Percentiles rank a stretch among this genome's conserved stretches.
Evolutionary conservation across 2,888 invertebrate genomes (phyloP).

Genomic region (Apotomis turbidana): DNA sequence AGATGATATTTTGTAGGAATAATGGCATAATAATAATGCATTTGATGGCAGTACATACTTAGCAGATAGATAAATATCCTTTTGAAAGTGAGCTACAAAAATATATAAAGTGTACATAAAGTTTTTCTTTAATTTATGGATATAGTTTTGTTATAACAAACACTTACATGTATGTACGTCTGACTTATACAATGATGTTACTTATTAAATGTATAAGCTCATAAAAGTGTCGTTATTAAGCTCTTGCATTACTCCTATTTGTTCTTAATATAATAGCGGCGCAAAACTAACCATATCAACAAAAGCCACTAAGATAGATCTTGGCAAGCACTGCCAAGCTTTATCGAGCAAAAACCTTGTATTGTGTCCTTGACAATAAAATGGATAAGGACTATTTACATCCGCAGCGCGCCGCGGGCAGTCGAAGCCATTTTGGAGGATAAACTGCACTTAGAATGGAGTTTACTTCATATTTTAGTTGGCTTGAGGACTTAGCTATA

Average conservation of each 20-base stretch:
- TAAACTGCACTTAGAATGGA: slow-evolving; percentile 36
- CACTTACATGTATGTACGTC: too few relatives aligned
- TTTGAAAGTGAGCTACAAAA: too few relatives aligned
- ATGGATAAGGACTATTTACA: slow-evolving; percentile 40
- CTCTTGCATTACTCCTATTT: background rate
- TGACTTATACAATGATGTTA: too few relatives aligned
- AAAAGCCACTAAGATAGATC: slow-evolving; percentile 25
- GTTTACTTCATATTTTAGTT: slow-evolving; percentile 40
- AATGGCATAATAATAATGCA: too few relatives aligned
- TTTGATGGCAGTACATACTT: too few relatives aligned
- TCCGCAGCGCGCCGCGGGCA: slow-evolving; percentile 20
- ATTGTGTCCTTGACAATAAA: slow-evolving; percentile 40
- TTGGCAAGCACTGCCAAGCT: slow-evolving; percentile 24
- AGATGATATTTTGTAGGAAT: too few relatives aligned
- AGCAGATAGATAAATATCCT: too few relatives aligned
- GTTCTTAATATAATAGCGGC: slow-evolving; percentile 19
- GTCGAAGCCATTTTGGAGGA: slow-evolving; percentile 36
- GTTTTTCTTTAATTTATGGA: too few relatives aligned
- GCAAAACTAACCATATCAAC: slow-evolving; percentile 27
- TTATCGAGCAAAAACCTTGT: slow-evolving; percentile 35
- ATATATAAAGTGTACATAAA: too few relatives aligned
- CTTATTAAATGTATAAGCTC: too few relatives aligned
- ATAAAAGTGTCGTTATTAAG: too few relatives aligned
- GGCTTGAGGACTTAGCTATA: slow-evolving; percentile 27
- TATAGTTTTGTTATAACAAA: too few relatives aligned